These are phyloP conservation scores for Heliconius cydno DNA, from an alignment of 2,888 invertebrate genomes.

Conservation along the genomic window DNA sequence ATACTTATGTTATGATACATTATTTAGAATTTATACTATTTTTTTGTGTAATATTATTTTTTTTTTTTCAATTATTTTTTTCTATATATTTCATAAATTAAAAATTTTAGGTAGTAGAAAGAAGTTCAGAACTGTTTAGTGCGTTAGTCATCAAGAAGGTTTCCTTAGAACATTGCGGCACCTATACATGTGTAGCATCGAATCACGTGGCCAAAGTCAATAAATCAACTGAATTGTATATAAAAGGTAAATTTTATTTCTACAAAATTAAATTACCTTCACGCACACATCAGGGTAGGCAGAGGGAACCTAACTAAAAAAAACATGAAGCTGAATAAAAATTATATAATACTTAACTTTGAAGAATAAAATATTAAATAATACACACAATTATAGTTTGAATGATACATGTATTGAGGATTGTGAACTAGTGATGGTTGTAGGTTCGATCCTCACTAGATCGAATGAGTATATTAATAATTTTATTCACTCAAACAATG, in stretches of 20 bases:
- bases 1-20: no score
- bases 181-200: constrained; percentile 88
- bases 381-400: no score
- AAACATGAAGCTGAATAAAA: no score
- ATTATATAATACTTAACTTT: no score
- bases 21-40: no score
- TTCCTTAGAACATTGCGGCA: constrained; percentile 86
- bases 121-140: constrained; percentile 87
- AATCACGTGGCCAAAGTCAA: constrained; percentile 89
- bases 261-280: background rate
- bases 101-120: constrained; percentile 84
- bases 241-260: constrained; percentile 82
- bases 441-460: background rate
- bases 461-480: background rate
- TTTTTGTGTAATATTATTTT: background rate
- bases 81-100: background rate
- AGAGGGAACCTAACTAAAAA: no score
- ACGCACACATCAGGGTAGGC: no score
- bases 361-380: no score
- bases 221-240: constrained; percentile 87
- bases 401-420: no score
- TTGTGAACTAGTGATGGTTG: background rate
- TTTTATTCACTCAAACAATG: no score
- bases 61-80: background rate
- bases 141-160: constrained; percentile 88